Conservation (phyloP, 2,888 invertebrate species). For the Koerneria pararmatus region DNA sequence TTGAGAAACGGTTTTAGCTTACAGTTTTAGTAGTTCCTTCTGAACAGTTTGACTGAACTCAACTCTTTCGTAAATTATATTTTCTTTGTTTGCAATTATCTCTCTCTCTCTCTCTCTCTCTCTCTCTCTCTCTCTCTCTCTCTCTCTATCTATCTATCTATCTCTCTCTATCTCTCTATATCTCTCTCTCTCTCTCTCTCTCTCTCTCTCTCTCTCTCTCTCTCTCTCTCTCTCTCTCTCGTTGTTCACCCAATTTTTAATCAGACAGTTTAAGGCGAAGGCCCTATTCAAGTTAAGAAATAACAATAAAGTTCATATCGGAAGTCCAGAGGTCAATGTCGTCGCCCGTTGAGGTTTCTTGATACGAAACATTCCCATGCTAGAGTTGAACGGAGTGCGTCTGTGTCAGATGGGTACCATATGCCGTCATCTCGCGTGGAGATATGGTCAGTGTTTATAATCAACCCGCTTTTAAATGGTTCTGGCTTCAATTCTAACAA, state of each 20-base stretch:
- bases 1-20: too few relatives aligned
- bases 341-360: too few relatives aligned
- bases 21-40: too few relatives aligned
- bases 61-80: too few relatives aligned
- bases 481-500: background rate
- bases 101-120: too few relatives aligned
- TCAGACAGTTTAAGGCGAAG: background rate
- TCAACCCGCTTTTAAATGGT: background rate
- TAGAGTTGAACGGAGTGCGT: conserved; percentile 38
- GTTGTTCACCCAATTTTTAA: background rate
- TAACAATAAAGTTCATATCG: background rate
- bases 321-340: too few relatives aligned
- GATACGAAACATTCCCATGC: too few relatives aligned
- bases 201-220: background rate
- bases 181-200: background rate
- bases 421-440: conserved; percentile 44
- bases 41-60: too few relatives aligned
- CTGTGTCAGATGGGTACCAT: conserved; percentile 38
- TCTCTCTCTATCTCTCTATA: background rate
- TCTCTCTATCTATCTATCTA: too few relatives aligned
- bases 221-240: background rate
- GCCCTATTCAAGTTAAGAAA: background rate
- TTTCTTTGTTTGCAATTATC: too few relatives aligned
- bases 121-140: too few relatives aligned
- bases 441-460: conserved; percentile 40